Conservation (phyloP, 2,888 invertebrate genomes). For the Atherix ibis region DNA sequence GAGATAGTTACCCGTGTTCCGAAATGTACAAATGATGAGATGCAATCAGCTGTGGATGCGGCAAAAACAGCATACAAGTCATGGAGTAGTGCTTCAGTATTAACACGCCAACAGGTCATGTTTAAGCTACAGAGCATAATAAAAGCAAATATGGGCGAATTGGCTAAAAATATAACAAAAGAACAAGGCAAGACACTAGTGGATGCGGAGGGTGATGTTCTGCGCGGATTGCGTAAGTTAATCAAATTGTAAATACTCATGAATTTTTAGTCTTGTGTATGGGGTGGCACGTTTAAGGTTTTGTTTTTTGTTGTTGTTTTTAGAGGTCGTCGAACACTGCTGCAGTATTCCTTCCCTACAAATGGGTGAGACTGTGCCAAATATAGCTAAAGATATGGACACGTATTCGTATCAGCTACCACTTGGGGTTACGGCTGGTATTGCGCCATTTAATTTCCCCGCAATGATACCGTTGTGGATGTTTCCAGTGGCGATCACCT, state of each 20-base stretch:
- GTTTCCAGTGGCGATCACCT: slow-evolving; percentile 69
- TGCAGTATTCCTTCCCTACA: slow-evolving; percentile 85
- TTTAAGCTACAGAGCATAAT: slow-evolving; percentile 75
- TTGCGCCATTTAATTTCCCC: slow-evolving; percentile 98
- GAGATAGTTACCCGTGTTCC: slow-evolving; percentile 73
- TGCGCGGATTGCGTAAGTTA: slow-evolving; percentile 85
- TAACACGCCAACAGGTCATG: slow-evolving; percentile 87
- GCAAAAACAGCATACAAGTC: slow-evolving; percentile 61
- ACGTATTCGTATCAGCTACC: slow-evolving; percentile 83
- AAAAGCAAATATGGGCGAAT: slow-evolving; percentile 70
- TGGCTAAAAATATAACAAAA: slow-evolving; percentile 81
- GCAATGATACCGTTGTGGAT: slow-evolving; percentile 99
- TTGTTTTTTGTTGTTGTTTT: too few species aligned
- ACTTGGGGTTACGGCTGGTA: slow-evolving; percentile 75
- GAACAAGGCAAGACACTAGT: slow-evolving; percentile 96
- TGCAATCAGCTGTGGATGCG: slow-evolving; percentile 75
- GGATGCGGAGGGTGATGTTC: slow-evolving; percentile 97
- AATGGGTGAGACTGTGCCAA: slow-evolving; percentile 79
- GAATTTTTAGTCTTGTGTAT: too few species aligned
- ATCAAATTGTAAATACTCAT: too few species aligned
- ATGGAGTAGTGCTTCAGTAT: slow-evolving; percentile 84
- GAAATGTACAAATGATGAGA: slow-evolving; percentile 72
- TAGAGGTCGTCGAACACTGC: slow-evolving; percentile 93
- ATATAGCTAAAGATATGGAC: slow-evolving; percentile 87
- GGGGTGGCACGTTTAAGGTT: too few species aligned